Base-by-base conservation (phyloP, 2,797 vertebrate genomes). In the Pangasius sanitwongsei region DNA sequence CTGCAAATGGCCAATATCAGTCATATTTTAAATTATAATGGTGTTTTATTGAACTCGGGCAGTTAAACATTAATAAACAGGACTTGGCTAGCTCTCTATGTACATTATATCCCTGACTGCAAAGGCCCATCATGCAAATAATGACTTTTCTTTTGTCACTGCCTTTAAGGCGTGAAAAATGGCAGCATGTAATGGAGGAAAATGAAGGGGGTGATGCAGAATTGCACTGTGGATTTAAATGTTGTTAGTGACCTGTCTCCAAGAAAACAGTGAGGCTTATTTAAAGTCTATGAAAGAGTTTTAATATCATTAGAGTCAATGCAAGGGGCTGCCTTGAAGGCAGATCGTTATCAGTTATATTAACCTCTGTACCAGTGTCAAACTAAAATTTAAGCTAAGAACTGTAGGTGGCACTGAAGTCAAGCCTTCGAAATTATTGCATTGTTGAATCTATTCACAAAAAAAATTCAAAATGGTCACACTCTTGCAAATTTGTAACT, bases 61-160 rank as follows among this genome's bases (percentile, higher is more conserved):
- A 72, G 89, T 90, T 86, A 83, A 86, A 90, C 88, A 87, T 89
- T 92, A 92, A 92, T 92, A 92, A 92, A 92, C 90, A 89, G 89
- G 72, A 86, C 87, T 89, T 74, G 37, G 85, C 78, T 86, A 85
- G 86, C 59, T 86, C 82, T 87, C 72, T 87, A 84, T 87, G 88
- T 89, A 63, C 41, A 86, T 63, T 90, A 88, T 84, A 28, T 89
- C 81, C 89, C 89, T 77, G 87, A 55, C 74, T 83, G 80, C 85
- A 67, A 81, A 70, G 37, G 89, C 86, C 86, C 87, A 87, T 89
- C 44, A 59, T 25, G 57, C 77, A 61, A 89, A 81, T 91, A 91
- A 92, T 90, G 83, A 61, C 75, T 92, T 83, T 85, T 80, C 48
- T 82, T 92, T 90, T 89, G 85, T 90, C 83, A 78, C 86, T 89